Percentiles rank a stretch among this genome's conserved stretches.
These are phyloP conservation scores for Beris chalybata DNA, from an alignment of 2,888 invertebrate species.

Conservation along the genomic window DNA sequence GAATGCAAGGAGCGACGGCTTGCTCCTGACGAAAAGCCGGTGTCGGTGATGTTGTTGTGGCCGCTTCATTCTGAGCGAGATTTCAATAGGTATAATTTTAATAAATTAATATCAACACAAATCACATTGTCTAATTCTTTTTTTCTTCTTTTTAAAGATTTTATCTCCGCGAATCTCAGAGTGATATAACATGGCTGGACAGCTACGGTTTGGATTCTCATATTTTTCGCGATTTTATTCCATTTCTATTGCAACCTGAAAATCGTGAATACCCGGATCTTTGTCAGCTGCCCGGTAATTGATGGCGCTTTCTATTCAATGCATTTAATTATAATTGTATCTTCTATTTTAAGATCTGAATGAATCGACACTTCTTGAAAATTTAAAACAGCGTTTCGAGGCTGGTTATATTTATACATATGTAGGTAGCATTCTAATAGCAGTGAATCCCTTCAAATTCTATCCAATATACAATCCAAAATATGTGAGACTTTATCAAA, in stretches of 20 bases:
- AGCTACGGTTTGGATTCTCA: slow-evolving; percentile 88
- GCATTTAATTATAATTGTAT: slow-evolving; percentile 1
- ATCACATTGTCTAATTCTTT: not conserved
- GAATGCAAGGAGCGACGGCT: slow-evolving; percentile 91
- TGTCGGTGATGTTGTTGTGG: slow-evolving; percentile 82
- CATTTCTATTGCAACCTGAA: slow-evolving; percentile 88
- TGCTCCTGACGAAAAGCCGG: slow-evolving; percentile 77
- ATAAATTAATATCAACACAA: not conserved
- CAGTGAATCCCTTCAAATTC: slow-evolving; percentile 92
- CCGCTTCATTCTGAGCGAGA: slow-evolving; percentile 64
- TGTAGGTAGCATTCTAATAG: slow-evolving; percentile 93
- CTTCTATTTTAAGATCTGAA: slow-evolving; percentile 68
- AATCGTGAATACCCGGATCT: slow-evolving; percentile 94
- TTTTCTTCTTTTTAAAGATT: slow-evolving; percentile 62
- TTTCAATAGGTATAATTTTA: slow-evolving; percentile 42
- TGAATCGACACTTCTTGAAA: slow-evolving; percentile 89
- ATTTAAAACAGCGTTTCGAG: slow-evolving; percentile 83
- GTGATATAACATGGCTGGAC: slow-evolving; percentile 84
- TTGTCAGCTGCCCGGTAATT: slow-evolving; percentile 76
- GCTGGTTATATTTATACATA: slow-evolving; percentile 95
- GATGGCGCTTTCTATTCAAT: not conserved
- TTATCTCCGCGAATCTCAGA: slow-evolving; percentile 83
- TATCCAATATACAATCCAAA: slow-evolving; percentile 98
- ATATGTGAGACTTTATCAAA: slow-evolving; percentile 94
- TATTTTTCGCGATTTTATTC: slow-evolving; percentile 86